phyloP scores from a whole-genome alignment of 2,797 vertebrate species.

The Neostethus bicornis region DNA sequence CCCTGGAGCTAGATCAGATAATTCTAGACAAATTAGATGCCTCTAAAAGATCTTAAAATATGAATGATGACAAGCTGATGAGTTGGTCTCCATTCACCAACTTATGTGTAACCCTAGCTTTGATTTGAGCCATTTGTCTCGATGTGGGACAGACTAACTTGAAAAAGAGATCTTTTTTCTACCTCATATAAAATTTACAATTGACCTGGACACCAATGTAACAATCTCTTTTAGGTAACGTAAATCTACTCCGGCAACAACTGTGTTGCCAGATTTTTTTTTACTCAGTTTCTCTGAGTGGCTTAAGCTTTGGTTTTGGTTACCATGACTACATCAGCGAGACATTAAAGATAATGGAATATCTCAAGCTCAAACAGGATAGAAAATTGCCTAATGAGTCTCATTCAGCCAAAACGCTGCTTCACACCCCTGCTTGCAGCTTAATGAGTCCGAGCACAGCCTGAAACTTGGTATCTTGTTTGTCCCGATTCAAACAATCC shows the following conservation, averaged over 20 bases:
- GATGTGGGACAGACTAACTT: background rate
- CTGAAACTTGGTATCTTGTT: conserved; percentile 39
- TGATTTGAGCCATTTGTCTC: too few relatives aligned
- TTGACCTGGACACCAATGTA: conserved; percentile 19
- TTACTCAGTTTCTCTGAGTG: conserved; percentile 4
- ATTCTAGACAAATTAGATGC: too few relatives aligned
- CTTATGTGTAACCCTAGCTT: too few relatives aligned
- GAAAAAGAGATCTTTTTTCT: conserved; percentile 18
- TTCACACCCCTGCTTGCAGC: background rate
- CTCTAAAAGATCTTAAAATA: too few relatives aligned
- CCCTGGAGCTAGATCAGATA: too few relatives aligned
- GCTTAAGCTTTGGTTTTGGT: conserved; percentile 3
- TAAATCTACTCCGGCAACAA: conserved; percentile 14
- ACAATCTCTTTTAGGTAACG: conserved; percentile 27
- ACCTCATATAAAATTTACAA: conserved; percentile 60
- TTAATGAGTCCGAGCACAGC: conserved; percentile 31
- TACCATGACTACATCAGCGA: background rate
- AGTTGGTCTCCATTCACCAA: too few relatives aligned
- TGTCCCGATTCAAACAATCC: conserved; percentile 21
- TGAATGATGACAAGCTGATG: too few relatives aligned
- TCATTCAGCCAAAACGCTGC: background rate
- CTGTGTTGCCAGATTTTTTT: conserved; percentile 24
- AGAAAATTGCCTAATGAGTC: conserved; percentile 1
- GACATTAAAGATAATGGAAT: background rate
- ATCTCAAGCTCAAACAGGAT: conserved; percentile 1